Conservation (phyloP, 2,797 vertebrate genomes). For the Girardinus metallicus region DNA sequence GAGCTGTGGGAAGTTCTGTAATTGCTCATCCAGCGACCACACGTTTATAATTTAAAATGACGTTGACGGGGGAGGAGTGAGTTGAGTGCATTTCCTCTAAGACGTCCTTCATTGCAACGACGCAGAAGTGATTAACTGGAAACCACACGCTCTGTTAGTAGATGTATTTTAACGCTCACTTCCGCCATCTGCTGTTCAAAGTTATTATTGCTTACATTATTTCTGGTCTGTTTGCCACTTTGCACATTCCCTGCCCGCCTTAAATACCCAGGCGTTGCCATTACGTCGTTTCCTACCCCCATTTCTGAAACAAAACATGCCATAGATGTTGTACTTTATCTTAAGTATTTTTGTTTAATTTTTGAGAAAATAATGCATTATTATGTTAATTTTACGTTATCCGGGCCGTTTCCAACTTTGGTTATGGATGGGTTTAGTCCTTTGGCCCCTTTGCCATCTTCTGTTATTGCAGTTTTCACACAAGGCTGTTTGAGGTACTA, state of each 20-base stretch:
- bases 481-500: background rate
- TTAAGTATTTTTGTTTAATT: background rate
- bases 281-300: background rate
- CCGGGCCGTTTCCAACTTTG: background rate
- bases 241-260: background rate
- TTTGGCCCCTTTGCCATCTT: background rate
- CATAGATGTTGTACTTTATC: background rate
- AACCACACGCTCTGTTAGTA: background rate
- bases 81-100: too few species aligned
- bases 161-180: slow-evolving; percentile 17
- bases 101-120: background rate
- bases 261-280: background rate
- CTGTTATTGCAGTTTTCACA: background rate
- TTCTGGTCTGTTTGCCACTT: background rate
- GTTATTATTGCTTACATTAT: background rate
- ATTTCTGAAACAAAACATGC: background rate
- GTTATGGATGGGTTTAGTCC: background rate
- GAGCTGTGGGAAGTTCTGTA: slow-evolving; percentile 22
- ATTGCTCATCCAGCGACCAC: background rate
- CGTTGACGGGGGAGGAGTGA: background rate
- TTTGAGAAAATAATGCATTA: background rate
- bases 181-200: slow-evolving; percentile 51
- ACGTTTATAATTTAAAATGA: background rate
- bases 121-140: background rate
- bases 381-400: background rate